Evolutionary conservation across 2,888 invertebrate species (phyloP).

Genomic region (Eilema depressum): DNA sequence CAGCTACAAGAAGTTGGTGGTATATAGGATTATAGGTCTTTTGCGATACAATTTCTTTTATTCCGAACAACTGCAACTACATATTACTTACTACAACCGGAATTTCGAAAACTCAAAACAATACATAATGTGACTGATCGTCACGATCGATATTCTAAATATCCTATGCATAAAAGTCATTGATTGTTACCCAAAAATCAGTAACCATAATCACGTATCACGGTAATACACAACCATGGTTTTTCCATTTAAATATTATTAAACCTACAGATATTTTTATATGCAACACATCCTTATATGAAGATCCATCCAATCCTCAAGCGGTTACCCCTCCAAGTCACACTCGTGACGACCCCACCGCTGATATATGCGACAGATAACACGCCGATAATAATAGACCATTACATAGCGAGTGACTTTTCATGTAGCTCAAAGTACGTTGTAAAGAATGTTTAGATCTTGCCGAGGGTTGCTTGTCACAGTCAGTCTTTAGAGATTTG

Average conservation of each 20-base stretch:
- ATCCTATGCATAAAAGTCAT: too few species aligned
- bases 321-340: not conserved
- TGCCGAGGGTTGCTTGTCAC: constrained; percentile 13
- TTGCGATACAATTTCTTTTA: too few species aligned
- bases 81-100: too few species aligned
- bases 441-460: constrained; percentile 57
- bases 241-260: not conserved
- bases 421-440: constrained; percentile 55
- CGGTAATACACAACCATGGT: too few species aligned
- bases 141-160: too few species aligned
- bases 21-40: too few species aligned
- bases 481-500: not conserved
- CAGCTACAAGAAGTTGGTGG: too few species aligned
- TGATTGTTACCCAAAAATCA: not conserved
- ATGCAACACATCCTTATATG: not conserved
- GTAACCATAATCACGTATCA: too few species aligned
- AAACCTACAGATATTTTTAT: not conserved
- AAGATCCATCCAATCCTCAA: constrained; percentile 3
- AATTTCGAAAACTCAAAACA: too few species aligned
- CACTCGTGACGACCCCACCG: not conserved
- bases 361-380: constrained; percentile 13
- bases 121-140: too few species aligned
- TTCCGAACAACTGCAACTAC: too few species aligned
- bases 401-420: constrained; percentile 56
- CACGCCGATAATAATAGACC: constrained; percentile 23